Percentiles rank a stretch among this genome's conserved stretches.
Conservation (phyloP, 2,797 vertebrate species). For the Rhabdophis nuchalis region DNA sequence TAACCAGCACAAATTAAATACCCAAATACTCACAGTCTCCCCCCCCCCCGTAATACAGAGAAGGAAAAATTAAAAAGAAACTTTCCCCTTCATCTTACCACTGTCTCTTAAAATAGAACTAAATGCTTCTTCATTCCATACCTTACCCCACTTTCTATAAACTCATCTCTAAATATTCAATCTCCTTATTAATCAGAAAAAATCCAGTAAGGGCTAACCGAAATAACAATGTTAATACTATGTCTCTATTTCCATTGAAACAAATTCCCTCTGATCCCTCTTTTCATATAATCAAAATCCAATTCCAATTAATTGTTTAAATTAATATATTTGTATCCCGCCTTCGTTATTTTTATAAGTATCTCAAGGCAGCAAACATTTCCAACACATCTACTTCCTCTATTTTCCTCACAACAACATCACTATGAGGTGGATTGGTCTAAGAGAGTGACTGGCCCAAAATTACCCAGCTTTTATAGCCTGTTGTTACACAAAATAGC, state of each 20-base stretch:
- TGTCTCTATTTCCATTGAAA: not conserved
- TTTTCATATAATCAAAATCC: not conserved
- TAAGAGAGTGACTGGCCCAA: not conserved
- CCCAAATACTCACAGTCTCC: too few species aligned
- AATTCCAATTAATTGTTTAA: not conserved
- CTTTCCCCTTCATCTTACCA: too few species aligned
- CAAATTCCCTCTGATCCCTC: not conserved
- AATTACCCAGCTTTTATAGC: not conserved
- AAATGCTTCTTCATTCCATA: too few species aligned
- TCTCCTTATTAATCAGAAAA: not conserved
- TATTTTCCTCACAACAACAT: not conserved
- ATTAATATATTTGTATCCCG: not conserved
- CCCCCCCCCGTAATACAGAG: too few species aligned
- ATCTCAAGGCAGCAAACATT: not conserved
- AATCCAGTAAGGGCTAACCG: not conserved
- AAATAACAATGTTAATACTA: not conserved
- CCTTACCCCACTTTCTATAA: too few species aligned
- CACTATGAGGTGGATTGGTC: not conserved
- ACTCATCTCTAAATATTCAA: too few species aligned
- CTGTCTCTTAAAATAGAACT: too few species aligned
- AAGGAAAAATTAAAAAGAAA: too few species aligned
- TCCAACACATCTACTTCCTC: not conserved
- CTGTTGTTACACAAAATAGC: not conserved
- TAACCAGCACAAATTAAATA: too few species aligned
- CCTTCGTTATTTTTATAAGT: not conserved